These are phyloP conservation scores for Nipponia nippon DNA, from an alignment of 2,113 vertebrate species.

Conservation along the genomic window DNA sequence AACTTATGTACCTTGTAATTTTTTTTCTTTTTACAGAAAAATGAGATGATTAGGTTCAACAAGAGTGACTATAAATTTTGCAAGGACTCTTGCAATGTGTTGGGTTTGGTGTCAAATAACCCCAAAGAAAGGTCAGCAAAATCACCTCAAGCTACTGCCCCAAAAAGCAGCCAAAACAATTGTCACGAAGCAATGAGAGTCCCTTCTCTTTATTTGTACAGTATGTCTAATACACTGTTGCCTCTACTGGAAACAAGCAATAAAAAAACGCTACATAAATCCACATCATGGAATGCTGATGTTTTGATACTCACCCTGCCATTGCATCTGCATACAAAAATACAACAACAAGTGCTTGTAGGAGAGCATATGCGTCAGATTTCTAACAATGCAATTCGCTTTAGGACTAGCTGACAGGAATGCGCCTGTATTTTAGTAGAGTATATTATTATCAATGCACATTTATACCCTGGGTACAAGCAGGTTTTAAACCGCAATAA, in stretches of 20 bases:
- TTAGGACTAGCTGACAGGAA: constrained; percentile 15
- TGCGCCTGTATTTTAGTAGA: neutral
- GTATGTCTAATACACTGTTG: neutral
- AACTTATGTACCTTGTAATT: accelerated
- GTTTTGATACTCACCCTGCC: constrained; percentile 44
- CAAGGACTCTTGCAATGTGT: neutral
- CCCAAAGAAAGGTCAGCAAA: neutral
- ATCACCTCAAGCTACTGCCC: neutral
- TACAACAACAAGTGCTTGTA: constrained; percentile 35
- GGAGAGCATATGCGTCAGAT: neutral
- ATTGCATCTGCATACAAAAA: constrained; percentile 39
- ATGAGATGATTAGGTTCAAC: neutral
- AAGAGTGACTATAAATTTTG: neutral
- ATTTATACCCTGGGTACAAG: neutral
- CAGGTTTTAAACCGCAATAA: neutral
- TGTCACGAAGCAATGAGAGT: neutral
- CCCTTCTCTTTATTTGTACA: neutral
- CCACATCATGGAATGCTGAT: neutral
- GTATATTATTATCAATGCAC: neutral
- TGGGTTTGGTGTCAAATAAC: neutral
- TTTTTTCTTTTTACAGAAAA: neutral
- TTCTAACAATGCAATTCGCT: neutral
- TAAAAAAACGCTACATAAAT: constrained; percentile 26
- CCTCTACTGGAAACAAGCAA: constrained; percentile 16
- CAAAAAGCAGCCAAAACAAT: neutral